phyloP scores from a whole-genome alignment of 2,888 invertebrate genomes.

The Tridacna crocea region DNA sequence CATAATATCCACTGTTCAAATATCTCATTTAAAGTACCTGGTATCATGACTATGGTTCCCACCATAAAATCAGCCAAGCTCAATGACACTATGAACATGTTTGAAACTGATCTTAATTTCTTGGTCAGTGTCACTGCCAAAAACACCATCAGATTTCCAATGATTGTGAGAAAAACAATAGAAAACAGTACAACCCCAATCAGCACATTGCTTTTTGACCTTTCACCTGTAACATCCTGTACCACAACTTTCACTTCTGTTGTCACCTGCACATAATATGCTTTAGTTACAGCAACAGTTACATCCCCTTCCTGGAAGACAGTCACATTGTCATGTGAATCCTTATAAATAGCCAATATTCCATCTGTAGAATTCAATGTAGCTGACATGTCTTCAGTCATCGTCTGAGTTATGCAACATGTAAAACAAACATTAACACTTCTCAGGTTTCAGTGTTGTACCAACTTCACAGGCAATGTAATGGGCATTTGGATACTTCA shows the following conservation, averaged over 20 bases:
- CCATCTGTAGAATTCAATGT: background rate
- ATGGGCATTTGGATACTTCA: background rate
- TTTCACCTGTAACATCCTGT: background rate
- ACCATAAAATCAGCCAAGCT: slow-evolving; percentile 75
- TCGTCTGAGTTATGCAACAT: background rate
- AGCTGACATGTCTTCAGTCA: background rate
- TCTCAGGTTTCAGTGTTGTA: background rate
- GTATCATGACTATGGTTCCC: slow-evolving; percentile 78
- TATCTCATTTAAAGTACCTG: slow-evolving; percentile 73
- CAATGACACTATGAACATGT: slow-evolving; percentile 76
- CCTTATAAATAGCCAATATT: background rate
- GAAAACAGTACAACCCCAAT: slow-evolving; percentile 65
- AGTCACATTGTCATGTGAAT: background rate
- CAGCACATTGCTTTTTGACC: slow-evolving; percentile 53
- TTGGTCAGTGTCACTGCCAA: slow-evolving; percentile 69
- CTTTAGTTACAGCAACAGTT: slow-evolving; percentile 1
- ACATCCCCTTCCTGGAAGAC: background rate
- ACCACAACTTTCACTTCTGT: slow-evolving; percentile 6
- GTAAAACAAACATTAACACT: background rate
- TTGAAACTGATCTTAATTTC: slow-evolving; percentile 74
- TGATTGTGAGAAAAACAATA: slow-evolving; percentile 68
- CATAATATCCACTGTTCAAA: slow-evolving; percentile 72
- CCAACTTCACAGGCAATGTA: background rate
- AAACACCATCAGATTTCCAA: slow-evolving; percentile 72
- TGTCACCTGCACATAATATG: slow-evolving; percentile 19